Evolutionary conservation across 2,888 invertebrate species (phyloP), one percentile per base, ranked within the genome.

Genomic region (Diloba caeruleocephala): DNA sequence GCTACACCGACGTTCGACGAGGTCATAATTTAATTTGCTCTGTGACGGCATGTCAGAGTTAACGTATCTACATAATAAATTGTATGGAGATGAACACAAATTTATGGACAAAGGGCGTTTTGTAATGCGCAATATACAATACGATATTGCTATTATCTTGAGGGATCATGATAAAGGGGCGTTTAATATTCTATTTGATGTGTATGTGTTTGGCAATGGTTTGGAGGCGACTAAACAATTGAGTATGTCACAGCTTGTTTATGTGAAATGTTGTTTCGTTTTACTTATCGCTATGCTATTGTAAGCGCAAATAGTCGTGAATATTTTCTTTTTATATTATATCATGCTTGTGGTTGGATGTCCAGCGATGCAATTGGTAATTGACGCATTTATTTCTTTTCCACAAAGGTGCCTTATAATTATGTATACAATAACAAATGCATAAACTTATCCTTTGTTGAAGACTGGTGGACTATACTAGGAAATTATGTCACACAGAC

Each of bases 21-120:
- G 78, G 75, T 82, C 77, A 81, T 84, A 86, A 87, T 85, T 83
- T 84, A 85, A 85, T 87, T 85, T 80, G 77, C 81, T 73, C 71
- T 68, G 70, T 69, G 71, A 76, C 75, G 75, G n/a, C n/a, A n/a
- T n/a, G n/a, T 67, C 69, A 53, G 44, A 56, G 58, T 56, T 54
- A 39, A 45, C 32, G 61, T 41, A 55, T 72, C 48, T 71, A 52
- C 70, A 71, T 71, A 67, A 72, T 71, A 60, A 69, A 72, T 66
- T 63, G 54, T 53, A 50, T 50, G 56, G 70, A 62, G 67, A 68
- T 71, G 61, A 59, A 57, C 48, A 44, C 53, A 62, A 73, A 72
- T 73, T 59, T 60, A 57, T 63, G 61, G 58, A 70, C 65, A 69
- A 67, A 64, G 63, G 43, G 38, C 25, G 52, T 64, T 51, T 61